Conservation (phyloP, 1,140 invertebrate genomes). For the Drosophila seguyi region DNA sequence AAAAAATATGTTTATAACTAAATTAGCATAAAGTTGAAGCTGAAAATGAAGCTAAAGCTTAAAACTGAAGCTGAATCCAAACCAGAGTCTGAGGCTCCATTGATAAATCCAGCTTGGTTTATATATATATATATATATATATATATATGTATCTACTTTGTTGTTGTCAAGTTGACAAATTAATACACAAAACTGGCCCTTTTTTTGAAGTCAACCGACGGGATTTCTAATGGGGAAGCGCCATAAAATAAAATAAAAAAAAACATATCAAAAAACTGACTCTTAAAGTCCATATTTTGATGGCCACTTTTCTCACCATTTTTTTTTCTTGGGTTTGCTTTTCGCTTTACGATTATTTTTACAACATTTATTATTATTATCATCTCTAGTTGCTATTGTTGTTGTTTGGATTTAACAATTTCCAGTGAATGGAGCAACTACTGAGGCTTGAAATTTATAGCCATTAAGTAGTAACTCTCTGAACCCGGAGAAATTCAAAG, state of each 20-base stretch:
- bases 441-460: constrained; percentile 53
- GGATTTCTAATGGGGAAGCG: constrained; percentile 64
- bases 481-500: constrained; percentile 12
- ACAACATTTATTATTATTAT: constrained; percentile 44
- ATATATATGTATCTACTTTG: neutral
- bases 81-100: neutral
- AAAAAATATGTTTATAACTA: constrained; percentile 50
- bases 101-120: constrained; percentile 2
- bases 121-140: neutral
- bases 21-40: constrained; percentile 44
- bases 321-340: neutral
- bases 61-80: neutral
- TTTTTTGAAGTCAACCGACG: constrained; percentile 66
- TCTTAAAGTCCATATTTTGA: constrained; percentile 60
- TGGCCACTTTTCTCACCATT: constrained; percentile 70
- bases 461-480: constrained; percentile 40
- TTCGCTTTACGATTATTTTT: constrained; percentile 43
- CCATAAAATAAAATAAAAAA: constrained; percentile 51
- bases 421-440: constrained; percentile 57
- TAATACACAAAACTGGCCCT: constrained; percentile 64
- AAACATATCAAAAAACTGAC: neutral
- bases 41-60: neutral
- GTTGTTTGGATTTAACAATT: constrained; percentile 58
- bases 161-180: constrained; percentile 63
- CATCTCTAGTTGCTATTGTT: neutral